Conservation (phyloP, 1,140 invertebrate species). For the Cydia pomonella region DNA sequence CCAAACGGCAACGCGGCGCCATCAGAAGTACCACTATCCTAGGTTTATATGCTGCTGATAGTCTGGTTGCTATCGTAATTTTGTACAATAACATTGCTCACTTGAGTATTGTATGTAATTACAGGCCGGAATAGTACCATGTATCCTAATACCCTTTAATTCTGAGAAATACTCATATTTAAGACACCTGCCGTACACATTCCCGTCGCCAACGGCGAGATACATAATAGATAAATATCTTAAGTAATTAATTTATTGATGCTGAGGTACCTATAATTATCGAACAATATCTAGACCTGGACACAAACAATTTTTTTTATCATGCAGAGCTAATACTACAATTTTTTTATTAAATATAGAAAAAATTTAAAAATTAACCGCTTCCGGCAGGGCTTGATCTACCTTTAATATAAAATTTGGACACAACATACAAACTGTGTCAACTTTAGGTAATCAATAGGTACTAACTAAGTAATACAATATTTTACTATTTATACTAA, state of each 20-base stretch:
- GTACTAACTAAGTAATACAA: too few relatives aligned
- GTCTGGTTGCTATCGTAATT: slow-evolving; percentile 18
- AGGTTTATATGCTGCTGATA: slow-evolving; percentile 17
- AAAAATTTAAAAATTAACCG: too few relatives aligned
- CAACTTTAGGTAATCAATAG: background rate
- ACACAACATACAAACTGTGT: background rate
- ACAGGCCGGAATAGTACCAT: background rate
- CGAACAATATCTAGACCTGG: too few relatives aligned
- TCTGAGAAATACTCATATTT: background rate
- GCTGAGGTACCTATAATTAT: too few relatives aligned
- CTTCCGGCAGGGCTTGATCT: too few relatives aligned
- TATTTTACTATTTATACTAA: too few relatives aligned
- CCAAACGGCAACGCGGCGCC: slow-evolving; percentile 17
- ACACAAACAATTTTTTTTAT: too few relatives aligned
- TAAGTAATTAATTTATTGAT: background rate
- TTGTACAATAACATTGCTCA: slow-evolving; percentile 17
- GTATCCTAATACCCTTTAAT: background rate
- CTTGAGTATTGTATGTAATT: background rate
- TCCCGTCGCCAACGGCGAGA: background rate
- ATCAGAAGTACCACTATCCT: slow-evolving; percentile 5
- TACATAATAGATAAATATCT: background rate
- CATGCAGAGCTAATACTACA: too few relatives aligned
- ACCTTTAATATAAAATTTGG: too few relatives aligned
- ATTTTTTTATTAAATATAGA: too few relatives aligned
- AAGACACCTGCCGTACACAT: background rate